These are phyloP conservation scores for Drosophila navojoa DNA, from an alignment of 1,140 invertebrate genomes.

Conservation along the genomic window DNA sequence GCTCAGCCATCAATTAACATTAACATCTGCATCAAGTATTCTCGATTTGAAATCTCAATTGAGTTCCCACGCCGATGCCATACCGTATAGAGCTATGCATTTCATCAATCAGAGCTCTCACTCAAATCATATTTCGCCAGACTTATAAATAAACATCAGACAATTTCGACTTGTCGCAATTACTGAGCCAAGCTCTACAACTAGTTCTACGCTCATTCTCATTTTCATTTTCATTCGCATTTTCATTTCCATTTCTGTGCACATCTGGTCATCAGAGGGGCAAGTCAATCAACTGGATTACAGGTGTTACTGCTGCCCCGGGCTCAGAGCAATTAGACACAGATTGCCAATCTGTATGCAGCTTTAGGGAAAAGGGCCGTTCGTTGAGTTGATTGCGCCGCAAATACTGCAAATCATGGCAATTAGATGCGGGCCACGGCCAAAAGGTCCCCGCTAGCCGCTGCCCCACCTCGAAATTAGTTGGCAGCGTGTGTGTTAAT, in stretches of 20 bases:
- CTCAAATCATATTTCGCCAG: constrained; percentile 24
- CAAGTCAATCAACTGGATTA: constrained; percentile 6
- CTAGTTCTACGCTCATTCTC: constrained; percentile 13
- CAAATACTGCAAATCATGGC: constrained; percentile 70
- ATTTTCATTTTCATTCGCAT: constrained; percentile 13
- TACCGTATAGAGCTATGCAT: constrained; percentile 8
- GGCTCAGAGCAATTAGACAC: neutral
- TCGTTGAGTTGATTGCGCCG: constrained; percentile 19
- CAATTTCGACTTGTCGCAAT: constrained; percentile 37
- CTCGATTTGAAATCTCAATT: constrained; percentile 8
- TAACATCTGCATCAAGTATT: constrained; percentile 12
- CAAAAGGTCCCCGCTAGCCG: neutral
- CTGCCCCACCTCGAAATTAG: constrained; percentile 50
- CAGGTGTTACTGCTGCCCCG: constrained; percentile 9
- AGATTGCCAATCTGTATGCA: constrained; percentile 4
- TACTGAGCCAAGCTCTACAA: constrained; percentile 11
- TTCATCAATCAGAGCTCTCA: constrained; percentile 22
- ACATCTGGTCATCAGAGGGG: constrained; percentile 6
- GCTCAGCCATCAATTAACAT: constrained; percentile 38
- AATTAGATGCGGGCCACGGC: constrained; percentile 62
- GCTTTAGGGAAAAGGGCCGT: constrained; percentile 45
- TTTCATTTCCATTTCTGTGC: constrained; percentile 23
- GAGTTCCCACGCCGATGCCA: constrained; percentile 62
- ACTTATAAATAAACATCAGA: constrained; percentile 37
- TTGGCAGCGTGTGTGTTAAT: constrained; percentile 67